Conservation (phyloP, 2,888 invertebrate species). For the Apamea sordens region DNA sequence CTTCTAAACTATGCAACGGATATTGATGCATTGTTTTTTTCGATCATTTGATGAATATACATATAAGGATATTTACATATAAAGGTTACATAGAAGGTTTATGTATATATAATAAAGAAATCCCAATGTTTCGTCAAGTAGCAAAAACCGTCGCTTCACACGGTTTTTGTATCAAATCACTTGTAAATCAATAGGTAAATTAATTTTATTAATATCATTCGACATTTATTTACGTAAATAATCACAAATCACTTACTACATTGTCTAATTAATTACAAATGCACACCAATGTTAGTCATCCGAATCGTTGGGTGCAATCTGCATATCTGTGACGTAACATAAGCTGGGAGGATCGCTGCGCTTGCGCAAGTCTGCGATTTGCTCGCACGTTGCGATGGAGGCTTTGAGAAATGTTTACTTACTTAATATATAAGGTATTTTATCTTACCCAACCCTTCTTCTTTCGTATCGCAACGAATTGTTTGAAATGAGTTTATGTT, state of each 20-base stretch:
- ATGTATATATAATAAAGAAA: background rate
- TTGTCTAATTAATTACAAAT: conserved; percentile 35
- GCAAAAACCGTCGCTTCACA: too few species aligned
- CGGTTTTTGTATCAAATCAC: too few species aligned
- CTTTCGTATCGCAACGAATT: background rate
- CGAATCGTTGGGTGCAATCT: conserved; percentile 49
- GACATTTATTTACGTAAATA: conserved; percentile 3
- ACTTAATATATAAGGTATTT: conserved; percentile 14
- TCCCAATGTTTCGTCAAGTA: background rate
- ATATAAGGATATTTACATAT: too few species aligned
- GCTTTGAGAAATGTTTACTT: conserved; percentile 31
- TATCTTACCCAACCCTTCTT: background rate
- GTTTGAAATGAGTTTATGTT: background rate
- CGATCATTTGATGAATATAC: background rate
- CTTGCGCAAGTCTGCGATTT: conserved; percentile 53
- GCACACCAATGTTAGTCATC: conserved; percentile 43
- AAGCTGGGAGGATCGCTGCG: conserved; percentile 36
- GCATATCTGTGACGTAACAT: conserved; percentile 54
- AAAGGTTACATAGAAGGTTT: background rate
- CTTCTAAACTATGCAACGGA: background rate
- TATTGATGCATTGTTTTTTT: background rate
- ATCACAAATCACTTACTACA: background rate
- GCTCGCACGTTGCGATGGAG: conserved; percentile 18
- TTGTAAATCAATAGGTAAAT: background rate
- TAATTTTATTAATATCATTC: background rate